These are phyloP conservation scores for Antechinus flavipes DNA, from an alignment of 2,113 vertebrate species.

Conservation along the genomic window DNA sequence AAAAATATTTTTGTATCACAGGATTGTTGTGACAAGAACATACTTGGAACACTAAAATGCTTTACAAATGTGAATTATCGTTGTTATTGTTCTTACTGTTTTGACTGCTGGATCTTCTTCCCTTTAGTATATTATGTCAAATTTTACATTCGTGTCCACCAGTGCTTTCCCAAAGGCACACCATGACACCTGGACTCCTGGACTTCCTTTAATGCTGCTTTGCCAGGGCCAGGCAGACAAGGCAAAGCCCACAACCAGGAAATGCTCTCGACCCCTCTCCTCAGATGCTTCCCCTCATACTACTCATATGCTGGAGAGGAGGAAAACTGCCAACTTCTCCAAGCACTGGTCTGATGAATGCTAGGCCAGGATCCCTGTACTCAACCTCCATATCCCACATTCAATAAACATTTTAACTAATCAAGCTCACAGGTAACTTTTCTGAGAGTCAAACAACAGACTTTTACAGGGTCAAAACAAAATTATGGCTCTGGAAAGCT, in stretches of 20 bases:
- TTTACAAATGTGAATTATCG: neutral
- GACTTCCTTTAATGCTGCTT: neutral
- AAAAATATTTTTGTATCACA: neutral
- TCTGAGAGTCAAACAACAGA: neutral
- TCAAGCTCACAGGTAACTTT: neutral
- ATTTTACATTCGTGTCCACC: neutral
- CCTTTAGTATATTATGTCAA: neutral
- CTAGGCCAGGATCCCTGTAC: neutral
- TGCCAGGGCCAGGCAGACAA: neutral
- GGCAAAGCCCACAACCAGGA: neutral
- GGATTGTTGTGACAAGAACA: neutral
- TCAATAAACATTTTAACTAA: neutral
- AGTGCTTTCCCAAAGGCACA: neutral
- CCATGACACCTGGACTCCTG: neutral
- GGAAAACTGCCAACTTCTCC: neutral
- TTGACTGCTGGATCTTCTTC: neutral
- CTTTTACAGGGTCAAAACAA: neutral
- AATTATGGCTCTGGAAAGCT: neutral
- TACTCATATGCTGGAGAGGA: neutral
- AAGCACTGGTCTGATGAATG: neutral
- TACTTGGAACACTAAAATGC: neutral
- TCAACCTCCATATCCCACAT: neutral
- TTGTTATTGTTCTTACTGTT: neutral
- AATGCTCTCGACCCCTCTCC: too few species aligned
- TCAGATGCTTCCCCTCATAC: neutral